Evolutionary conservation across 2,113 vertebrate species (phyloP).

Genomic region (Gnathonemus longibarbis): DNA sequence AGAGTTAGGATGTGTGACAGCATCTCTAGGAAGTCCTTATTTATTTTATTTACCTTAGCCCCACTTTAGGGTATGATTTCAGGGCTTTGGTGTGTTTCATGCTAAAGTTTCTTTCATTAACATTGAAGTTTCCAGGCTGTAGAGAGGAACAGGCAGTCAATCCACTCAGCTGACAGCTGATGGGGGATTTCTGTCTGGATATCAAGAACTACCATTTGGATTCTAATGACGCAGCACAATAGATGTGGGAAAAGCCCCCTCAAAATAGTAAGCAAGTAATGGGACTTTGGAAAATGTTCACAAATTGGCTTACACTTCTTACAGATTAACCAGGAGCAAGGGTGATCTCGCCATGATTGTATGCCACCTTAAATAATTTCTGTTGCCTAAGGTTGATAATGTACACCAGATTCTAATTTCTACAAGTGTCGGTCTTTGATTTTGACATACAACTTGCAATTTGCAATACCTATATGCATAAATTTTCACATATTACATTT

Average conservation of each 20-base stretch:
- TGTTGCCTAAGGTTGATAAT: not conserved
- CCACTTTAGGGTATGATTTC: not conserved
- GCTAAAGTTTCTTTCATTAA: slow-evolving; percentile 3
- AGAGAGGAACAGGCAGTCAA: slow-evolving; percentile 18
- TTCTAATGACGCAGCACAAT: not conserved
- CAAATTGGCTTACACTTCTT: not conserved
- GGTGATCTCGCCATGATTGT: slow-evolving; percentile 21
- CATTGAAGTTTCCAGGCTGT: not conserved
- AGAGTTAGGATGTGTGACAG: not conserved
- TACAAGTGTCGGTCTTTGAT: not conserved
- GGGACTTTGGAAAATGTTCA: not conserved
- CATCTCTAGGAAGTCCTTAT: not conserved
- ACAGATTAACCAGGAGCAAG: slow-evolving; percentile 14
- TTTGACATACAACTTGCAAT: not conserved
- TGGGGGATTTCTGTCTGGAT: slow-evolving; percentile 8
- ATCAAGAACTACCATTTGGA: not conserved
- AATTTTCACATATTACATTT: slow-evolving; percentile 26
- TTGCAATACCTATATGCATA: not conserved
- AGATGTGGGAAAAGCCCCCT: not conserved
- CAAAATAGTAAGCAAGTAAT: not conserved
- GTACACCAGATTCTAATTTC: not conserved
- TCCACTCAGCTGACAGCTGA: slow-evolving; percentile 26
- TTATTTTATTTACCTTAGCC: not conserved
- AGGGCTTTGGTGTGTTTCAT: not conserved
- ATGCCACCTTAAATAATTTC: not conserved